phyloP scores from a whole-genome alignment of 1,140 invertebrate species.

The Achatina immaculata region DNA sequence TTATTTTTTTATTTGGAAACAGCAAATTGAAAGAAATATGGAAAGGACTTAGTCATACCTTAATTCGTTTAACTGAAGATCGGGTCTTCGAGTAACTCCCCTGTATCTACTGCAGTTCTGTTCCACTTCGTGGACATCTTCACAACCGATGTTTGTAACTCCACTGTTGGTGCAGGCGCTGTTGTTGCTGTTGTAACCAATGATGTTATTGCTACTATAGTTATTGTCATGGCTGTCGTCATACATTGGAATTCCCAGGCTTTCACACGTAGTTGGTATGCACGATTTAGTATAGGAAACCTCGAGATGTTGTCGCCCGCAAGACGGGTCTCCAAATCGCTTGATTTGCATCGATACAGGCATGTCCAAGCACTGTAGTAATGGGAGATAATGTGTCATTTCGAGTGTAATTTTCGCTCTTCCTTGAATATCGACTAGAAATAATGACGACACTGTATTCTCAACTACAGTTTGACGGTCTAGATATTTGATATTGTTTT shows the following conservation, averaged over 20 bases:
- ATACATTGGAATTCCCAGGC: background rate
- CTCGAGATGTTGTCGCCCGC: background rate
- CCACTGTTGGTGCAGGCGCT: background rate
- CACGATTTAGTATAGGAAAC: background rate
- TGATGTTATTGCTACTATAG: background rate
- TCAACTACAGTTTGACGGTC: too few relatives aligned
- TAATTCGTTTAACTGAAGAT: background rate
- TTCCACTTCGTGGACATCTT: background rate
- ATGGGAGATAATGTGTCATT: background rate
- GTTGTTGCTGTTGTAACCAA: background rate
- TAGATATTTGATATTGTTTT: too few relatives aligned
- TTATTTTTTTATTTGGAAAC: too few relatives aligned
- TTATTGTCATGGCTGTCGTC: background rate
- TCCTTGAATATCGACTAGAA: too few relatives aligned
- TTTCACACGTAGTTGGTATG: background rate
- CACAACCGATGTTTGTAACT: background rate
- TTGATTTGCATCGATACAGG: background rate
- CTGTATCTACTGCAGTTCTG: background rate
- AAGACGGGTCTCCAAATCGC: background rate
- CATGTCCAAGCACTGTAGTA: background rate
- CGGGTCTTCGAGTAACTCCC: background rate
- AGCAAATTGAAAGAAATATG: too few relatives aligned
- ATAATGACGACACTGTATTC: too few relatives aligned
- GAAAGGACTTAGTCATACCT: too few relatives aligned
- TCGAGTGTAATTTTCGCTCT: too few relatives aligned